Evolutionary conservation across 2,113 vertebrate species (phyloP).

Genomic region (Serinus canaria): DNA sequence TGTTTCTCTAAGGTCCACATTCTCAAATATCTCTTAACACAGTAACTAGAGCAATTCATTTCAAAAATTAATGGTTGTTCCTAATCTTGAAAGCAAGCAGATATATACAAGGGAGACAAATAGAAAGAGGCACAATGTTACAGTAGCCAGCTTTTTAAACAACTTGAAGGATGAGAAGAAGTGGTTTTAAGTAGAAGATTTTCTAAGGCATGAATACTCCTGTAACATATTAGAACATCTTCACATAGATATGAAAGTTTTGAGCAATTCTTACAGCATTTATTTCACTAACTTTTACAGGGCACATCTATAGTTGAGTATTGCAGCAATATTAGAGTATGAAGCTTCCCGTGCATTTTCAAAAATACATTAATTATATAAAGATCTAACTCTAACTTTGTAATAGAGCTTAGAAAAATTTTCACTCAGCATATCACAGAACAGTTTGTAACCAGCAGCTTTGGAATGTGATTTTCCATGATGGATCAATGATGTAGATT

Average conservation of each 20-base stretch:
- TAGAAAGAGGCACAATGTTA: not conserved
- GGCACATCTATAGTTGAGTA: not conserved
- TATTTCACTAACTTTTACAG: not conserved
- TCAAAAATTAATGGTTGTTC: not conserved
- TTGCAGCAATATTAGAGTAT: not conserved
- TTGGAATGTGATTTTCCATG: not conserved
- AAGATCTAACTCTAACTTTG: not conserved
- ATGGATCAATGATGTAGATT: not conserved
- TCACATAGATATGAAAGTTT: not conserved
- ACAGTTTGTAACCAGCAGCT: not conserved
- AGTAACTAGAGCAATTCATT: not conserved
- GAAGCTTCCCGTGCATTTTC: accelerated
- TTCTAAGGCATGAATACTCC: not conserved
- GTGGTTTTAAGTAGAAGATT: not conserved
- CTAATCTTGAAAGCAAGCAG: not conserved
- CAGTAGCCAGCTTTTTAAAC: not conserved
- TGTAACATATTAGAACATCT: not conserved
- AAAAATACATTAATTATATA: not conserved
- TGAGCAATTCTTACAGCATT: not conserved
- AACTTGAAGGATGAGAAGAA: not conserved
- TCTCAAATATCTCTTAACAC: not conserved
- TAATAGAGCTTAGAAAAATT: not conserved
- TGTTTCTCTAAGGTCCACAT: not conserved
- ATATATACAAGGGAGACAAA: not conserved
- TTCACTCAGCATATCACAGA: not conserved